Percentiles rank a stretch among this genome's conserved stretches.
phyloP scores from a whole-genome alignment of 2,888 invertebrate genomes.

The Pristionchus mayeri region DNA sequence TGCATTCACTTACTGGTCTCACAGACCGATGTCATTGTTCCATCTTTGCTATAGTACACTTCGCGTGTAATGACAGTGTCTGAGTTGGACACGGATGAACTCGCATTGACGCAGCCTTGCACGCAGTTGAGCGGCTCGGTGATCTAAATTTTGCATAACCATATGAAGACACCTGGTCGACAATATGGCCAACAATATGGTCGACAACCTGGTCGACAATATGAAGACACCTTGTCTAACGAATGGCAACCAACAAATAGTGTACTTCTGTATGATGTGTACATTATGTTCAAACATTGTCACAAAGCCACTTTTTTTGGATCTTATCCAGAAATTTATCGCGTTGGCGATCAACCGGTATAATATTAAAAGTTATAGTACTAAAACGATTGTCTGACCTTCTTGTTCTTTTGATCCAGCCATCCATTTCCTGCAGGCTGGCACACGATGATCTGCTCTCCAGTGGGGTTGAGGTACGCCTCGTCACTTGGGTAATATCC shows the following conservation, averaged over 20 bases:
- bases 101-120: conserved; percentile 22
- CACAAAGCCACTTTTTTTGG: too few relatives aligned
- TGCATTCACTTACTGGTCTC: conserved; percentile 3
- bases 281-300: too few relatives aligned
- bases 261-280: too few relatives aligned
- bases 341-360: too few relatives aligned
- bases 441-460: conserved; percentile 33
- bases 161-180: too few relatives aligned
- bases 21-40: background rate
- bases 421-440: background rate
- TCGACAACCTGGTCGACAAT: too few relatives aligned
- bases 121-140: conserved; percentile 4
- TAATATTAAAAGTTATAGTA: too few relatives aligned
- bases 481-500: conserved; percentile 38
- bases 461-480: conserved; percentile 37
- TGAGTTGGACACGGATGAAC: background rate
- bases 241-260: too few relatives aligned
- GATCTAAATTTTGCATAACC: too few relatives aligned
- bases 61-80: background rate
- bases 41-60: background rate
- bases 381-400: background rate
- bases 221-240: too few relatives aligned
- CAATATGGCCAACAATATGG: too few relatives aligned
- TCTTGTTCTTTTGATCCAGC: conserved; percentile 10
- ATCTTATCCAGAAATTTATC: too few relatives aligned